These are phyloP conservation scores for Drosophila phalerata DNA, from an alignment of 2,888 invertebrate genomes.

Conservation along the genomic window DNA sequence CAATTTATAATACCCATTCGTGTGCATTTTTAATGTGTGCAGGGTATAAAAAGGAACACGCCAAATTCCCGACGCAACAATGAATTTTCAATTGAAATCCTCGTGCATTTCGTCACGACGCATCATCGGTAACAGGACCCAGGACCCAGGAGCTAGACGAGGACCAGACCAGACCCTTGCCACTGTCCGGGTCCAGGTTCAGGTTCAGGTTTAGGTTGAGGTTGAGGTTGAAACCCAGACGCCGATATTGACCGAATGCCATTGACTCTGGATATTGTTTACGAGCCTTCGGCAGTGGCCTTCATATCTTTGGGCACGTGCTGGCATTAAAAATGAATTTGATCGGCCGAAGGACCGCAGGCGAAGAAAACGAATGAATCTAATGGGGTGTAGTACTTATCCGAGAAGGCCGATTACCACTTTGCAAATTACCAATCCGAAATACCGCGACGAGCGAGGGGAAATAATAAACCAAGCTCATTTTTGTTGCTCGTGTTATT, in stretches of 20 bases:
- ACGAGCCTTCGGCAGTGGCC: conserved; percentile 56
- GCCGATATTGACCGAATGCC: conserved; percentile 17
- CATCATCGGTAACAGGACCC: conserved; percentile 3
- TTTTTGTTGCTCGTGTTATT: neutral
- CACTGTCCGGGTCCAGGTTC: neutral
- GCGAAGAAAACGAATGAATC: conserved; percentile 31
- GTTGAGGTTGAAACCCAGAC: neutral
- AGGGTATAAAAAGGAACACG: conserved; percentile 11
- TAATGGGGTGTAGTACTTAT: conserved; percentile 44
- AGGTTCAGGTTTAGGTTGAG: too few relatives aligned
- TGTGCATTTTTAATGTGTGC: neutral
- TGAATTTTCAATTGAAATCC: conserved; percentile 59
- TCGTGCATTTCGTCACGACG: conserved; percentile 19
- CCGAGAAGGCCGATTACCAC: conserved; percentile 44
- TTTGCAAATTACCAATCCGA: conserved; percentile 49
- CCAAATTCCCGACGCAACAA: conserved; percentile 35
- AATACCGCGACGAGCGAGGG: neutral
- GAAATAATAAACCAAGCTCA: neutral
- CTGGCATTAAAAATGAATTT: conserved; percentile 74
- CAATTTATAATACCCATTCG: neutral
- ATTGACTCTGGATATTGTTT: conserved; percentile 65
- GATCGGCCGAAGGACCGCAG: conserved; percentile 40
- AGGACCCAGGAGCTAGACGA: conserved; percentile 6
- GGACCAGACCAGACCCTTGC: conserved; percentile 4
- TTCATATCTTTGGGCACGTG: conserved; percentile 65